Evolutionary conservation across 2,888 invertebrate genomes (phyloP), one percentile per base, ranked within the genome.

Genomic region (Amorpha juglandis): DNA sequence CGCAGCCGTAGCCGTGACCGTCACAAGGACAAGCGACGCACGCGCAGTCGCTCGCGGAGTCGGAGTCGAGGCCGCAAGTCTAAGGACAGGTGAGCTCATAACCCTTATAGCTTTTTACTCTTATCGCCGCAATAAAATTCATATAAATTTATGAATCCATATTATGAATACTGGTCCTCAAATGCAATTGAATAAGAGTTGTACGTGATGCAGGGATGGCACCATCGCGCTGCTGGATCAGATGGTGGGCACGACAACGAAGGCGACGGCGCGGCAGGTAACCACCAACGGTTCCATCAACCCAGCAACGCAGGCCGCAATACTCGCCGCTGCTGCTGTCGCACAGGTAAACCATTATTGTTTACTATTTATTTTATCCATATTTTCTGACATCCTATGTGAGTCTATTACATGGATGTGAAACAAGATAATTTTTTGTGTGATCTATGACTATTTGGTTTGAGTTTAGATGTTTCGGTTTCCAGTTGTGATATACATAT

Each of bases 311-410:
- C 94, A 94, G 35, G 95, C 94, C 0, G 94, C 94, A 53, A 94
- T 94, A 63, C 87, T 94, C 0, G 94, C 94, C 7, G 94, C 94
- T 6, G 94, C 95, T 0, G 94, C 95, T 47, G 95, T 95, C 6
- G 95, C 95, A 1, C 92, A 93, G 92, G 92, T 91, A 33, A 11
- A 35, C 11, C n/a, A 16, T 27, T 8, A 6, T 35, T 38, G 1
- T 9, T 6, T 9, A 38, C 38, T 9, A 9, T 38, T 38, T 7
- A 38, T 7, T 9, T 9, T 38, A 38, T 9, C 38, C 8, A 38
- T 9, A 9, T 9, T 9, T 2, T 9, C 38, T 38, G 8, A 2
- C 7, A 38, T 9, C 8, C 38, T 38, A 2, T 9, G 27, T 27
- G 27, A 27, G 27, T 27, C 2, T 1, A 27, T 4, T 3, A 27